Conservation (phyloP, 2,797 vertebrate species). For the Betta splendens region DNA sequence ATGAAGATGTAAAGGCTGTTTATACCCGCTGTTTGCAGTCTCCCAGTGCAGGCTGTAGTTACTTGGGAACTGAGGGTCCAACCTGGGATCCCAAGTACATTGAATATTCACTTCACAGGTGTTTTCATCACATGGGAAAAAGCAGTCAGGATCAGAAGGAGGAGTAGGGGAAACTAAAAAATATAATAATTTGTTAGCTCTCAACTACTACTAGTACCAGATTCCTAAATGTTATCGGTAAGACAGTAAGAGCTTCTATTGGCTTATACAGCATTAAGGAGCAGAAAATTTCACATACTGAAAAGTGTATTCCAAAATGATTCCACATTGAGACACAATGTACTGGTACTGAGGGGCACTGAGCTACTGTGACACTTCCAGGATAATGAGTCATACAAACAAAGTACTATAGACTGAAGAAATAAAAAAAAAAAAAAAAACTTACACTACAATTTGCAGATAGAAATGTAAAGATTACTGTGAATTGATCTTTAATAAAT, state of each 20-base stretch:
- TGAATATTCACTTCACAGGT: slow-evolving; percentile 41
- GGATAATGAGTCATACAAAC: slow-evolving; percentile 21
- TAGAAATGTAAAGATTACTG: neutral
- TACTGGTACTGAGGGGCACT: neutral
- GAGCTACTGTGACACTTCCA: neutral
- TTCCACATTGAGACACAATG: slow-evolving; percentile 10
- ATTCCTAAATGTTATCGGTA: no score
- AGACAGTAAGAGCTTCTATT: neutral
- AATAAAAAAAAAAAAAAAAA: neutral
- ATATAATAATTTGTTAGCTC: neutral
- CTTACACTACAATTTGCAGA: no score
- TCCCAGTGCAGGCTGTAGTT: slow-evolving; percentile 75
- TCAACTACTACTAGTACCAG: neutral
- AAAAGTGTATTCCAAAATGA: neutral
- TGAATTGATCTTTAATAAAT: neutral
- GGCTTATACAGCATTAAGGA: neutral
- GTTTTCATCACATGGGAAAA: slow-evolving; percentile 45
- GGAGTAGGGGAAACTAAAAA: slow-evolving; percentile 49
- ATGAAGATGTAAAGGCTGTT: neutral
- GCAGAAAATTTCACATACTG: neutral
- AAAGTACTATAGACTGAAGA: neutral
- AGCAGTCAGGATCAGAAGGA: slow-evolving; percentile 56
- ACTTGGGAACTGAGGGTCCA: slow-evolving; percentile 15
- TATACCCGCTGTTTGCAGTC: slow-evolving; percentile 42
- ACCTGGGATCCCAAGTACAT: slow-evolving; percentile 67